These are phyloP conservation scores for Pediacus dermestoides DNA, from an alignment of 2,888 invertebrate species.

Conservation along the genomic window DNA sequence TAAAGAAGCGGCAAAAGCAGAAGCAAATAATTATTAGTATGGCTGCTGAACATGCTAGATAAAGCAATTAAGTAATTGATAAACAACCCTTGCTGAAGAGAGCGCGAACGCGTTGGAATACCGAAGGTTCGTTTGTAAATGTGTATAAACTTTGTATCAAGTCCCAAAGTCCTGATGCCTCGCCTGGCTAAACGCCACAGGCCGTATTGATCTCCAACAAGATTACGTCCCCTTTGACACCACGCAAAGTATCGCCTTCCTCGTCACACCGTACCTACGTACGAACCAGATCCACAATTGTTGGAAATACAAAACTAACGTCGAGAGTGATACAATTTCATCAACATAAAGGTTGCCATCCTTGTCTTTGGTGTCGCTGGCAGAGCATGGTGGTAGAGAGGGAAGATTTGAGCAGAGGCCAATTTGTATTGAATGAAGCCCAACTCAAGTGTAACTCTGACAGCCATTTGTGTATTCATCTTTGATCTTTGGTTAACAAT, in stretches of 20 bases:
- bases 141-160: conserved; percentile 43
- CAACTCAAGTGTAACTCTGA: conserved; percentile 36
- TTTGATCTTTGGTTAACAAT: conserved; percentile 44
- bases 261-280: conserved; percentile 27
- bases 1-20: no score
- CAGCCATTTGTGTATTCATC: conserved; percentile 43
- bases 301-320: conserved; percentile 25
- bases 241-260: conserved; percentile 40
- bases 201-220: conserved; percentile 49
- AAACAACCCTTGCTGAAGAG: conserved; percentile 33
- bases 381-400: conserved; percentile 6
- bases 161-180: conserved; percentile 42
- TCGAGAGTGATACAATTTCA: conserved; percentile 27
- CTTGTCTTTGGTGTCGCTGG: conserved; percentile 17
- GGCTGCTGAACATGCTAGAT: no score
- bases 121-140: conserved; percentile 28
- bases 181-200: conserved; percentile 47
- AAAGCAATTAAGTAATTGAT: conserved; percentile 43
- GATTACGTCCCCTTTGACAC: conserved; percentile 45
- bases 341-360: conserved; percentile 23
- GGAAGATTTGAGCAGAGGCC: no score
- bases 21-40: no score
- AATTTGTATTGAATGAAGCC: conserved; percentile 33
- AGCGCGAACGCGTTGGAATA: conserved; percentile 14
- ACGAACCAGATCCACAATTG: conserved; percentile 22